Conservation (phyloP, 2,797 vertebrate species). For the Enteromius trimaculatus region DNA sequence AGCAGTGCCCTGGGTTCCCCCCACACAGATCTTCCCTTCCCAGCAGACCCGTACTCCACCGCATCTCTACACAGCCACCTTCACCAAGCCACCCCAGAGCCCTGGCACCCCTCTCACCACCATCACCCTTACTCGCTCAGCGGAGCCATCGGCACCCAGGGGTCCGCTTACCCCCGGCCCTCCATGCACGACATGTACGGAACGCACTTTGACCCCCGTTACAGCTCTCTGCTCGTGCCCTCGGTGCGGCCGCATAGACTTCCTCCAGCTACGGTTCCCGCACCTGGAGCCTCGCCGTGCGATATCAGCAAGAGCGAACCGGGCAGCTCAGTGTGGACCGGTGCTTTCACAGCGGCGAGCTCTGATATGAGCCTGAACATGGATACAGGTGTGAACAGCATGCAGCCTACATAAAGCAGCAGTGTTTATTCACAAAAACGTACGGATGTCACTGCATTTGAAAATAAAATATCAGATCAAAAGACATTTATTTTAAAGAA, state of each 20-base stretch:
- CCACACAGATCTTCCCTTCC: slow-evolving; percentile 90
- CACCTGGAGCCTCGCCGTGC: slow-evolving; percentile 83
- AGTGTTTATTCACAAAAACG: background rate
- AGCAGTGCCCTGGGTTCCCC: slow-evolving; percentile 82
- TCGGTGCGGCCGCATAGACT: slow-evolving; percentile 90
- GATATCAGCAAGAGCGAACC: slow-evolving; percentile 91
- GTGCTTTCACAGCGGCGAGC: slow-evolving; percentile 81
- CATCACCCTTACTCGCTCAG: slow-evolving; percentile 88
- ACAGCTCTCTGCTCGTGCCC: slow-evolving; percentile 90
- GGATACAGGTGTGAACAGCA: slow-evolving; percentile 85
- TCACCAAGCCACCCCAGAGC: slow-evolving; percentile 88
- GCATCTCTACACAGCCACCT: slow-evolving; percentile 90
- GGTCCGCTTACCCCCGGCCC: slow-evolving; percentile 84
- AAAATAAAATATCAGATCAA: background rate
- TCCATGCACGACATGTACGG: slow-evolving; percentile 92
- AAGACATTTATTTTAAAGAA: background rate
- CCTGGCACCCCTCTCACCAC: slow-evolving; percentile 93
- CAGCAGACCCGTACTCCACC: slow-evolving; percentile 86
- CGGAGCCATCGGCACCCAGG: slow-evolving; percentile 83
- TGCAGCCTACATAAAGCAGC: background rate
- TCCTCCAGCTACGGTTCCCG: slow-evolving; percentile 78
- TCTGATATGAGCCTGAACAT: slow-evolving; percentile 91
- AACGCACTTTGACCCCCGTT: slow-evolving; percentile 91
- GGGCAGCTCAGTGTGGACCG: slow-evolving; percentile 81
- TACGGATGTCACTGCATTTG: background rate